Percentiles rank a stretch among this genome's conserved stretches.
phyloP scores from a whole-genome alignment of 2,113 vertebrate species.

The Cygnus atratus region DNA sequence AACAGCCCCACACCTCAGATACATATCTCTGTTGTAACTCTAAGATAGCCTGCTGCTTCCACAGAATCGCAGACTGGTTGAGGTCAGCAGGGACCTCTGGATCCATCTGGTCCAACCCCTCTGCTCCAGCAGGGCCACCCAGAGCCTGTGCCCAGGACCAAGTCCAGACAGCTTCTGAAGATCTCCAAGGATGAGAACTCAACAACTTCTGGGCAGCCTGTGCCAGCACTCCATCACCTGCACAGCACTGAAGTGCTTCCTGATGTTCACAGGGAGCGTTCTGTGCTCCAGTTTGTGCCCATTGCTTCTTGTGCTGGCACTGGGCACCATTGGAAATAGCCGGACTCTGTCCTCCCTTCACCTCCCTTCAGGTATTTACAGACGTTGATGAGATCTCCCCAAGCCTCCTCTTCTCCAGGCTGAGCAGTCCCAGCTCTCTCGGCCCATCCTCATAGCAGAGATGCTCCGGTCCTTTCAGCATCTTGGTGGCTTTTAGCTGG shows the following conservation, averaged over 20 bases:
- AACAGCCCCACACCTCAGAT: neutral
- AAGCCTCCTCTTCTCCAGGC: neutral
- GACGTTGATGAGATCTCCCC: neutral
- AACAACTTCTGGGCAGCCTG: neutral
- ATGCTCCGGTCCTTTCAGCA: neutral
- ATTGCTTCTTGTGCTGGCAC: neutral
- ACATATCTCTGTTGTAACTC: neutral
- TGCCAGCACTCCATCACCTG: fast-evolving
- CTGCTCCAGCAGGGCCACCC: neutral
- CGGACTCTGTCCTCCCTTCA: neutral
- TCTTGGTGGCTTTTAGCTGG: neutral
- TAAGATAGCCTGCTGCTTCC: neutral
- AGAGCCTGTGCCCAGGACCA: neutral
- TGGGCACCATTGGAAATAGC: neutral
- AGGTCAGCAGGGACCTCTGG: neutral
- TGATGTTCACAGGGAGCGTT: neutral
- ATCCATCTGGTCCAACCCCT: neutral
- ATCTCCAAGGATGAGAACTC: neutral
- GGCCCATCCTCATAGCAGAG: neutral
- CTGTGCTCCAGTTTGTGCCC: neutral
- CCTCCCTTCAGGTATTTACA: neutral
- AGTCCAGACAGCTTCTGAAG: neutral
- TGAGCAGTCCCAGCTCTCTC: neutral
- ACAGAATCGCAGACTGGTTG: neutral
- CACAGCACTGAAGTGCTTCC: neutral